Conservation (phyloP, 2,888 invertebrate genomes). For the Aquatica leii region DNA sequence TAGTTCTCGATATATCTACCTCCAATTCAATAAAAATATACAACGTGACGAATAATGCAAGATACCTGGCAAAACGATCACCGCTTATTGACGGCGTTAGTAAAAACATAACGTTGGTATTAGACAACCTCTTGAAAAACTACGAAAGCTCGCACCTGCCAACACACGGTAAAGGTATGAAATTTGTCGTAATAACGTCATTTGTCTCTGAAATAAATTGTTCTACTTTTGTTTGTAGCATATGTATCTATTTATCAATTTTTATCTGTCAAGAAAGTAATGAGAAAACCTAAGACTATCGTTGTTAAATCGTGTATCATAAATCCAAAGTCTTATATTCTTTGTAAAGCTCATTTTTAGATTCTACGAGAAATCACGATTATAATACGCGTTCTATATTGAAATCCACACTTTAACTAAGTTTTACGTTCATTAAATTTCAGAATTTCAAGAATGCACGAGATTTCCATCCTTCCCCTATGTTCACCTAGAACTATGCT, state of each 20-base stretch:
- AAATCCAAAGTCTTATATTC: too few relatives aligned
- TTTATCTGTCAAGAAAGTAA: slow-evolving; percentile 4
- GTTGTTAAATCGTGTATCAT: too few relatives aligned
- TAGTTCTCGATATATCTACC: slow-evolving; percentile 47
- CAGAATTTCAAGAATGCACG: slow-evolving; percentile 26
- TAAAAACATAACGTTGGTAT: slow-evolving; percentile 82
- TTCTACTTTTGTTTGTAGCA: slow-evolving; percentile 3
- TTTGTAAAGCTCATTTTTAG: too few relatives aligned
- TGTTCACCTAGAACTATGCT: slow-evolving; percentile 25
- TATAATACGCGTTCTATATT: not conserved
- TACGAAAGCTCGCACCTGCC: slow-evolving; percentile 91
- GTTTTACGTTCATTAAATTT: slow-evolving; percentile 19
- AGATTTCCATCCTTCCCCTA: slow-evolving; percentile 17
- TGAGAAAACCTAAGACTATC: not conserved
- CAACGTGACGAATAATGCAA: slow-evolving; percentile 20
- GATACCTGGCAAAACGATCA: slow-evolving; percentile 56
- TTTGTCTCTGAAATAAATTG: slow-evolving; percentile 3
- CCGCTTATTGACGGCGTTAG: slow-evolving; percentile 73
- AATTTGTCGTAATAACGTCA: not conserved
- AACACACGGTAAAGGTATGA: slow-evolving; percentile 83
- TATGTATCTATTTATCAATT: slow-evolving; percentile 1
- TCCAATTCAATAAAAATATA: slow-evolving; percentile 18
- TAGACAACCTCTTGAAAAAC: slow-evolving; percentile 87
- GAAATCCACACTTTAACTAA: not conserved
- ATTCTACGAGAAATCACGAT: too few relatives aligned